Evolutionary conservation across 2,888 invertebrate genomes (phyloP), one percentile per base, ranked within the genome.

Genomic region (Melanotus villosus): DNA sequence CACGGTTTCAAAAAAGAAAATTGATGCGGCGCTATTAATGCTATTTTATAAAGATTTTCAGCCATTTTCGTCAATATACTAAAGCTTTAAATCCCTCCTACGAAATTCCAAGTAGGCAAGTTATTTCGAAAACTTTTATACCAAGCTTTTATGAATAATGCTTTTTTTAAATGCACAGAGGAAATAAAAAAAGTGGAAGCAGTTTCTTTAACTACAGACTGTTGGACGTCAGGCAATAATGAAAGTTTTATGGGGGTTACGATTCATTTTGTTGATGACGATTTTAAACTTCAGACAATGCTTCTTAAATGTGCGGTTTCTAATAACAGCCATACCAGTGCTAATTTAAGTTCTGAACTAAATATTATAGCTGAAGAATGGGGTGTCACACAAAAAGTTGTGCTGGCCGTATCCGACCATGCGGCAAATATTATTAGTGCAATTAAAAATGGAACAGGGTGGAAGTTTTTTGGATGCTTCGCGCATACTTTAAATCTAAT

Each of bases 221-320:
- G 75, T 56, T 80, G 80, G 79, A 79, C 80, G 10, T 80, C 80
- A 6, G 19, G 63, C 7, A 77, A 73, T 52, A 75, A 71, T 30
- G 79, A 80, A 54, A 76, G 68, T 66, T 79, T 70, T 66, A 66
- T 80, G 43, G 78, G 72, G 21, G 75, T 78, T 9, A 79, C 75
- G 6, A 72, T 47, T 2, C 78, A 80, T 70, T 80, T 72, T 66
- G 65, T 78, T 16, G 41, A 74, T 52, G 43, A 71, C 5, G 52
- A 76, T 56, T 80, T 77, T 74, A 32, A 73, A 68, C 9, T 77
- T 5, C 26, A 26, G 26, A 5, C 26, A 7, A 7, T 26, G 26
- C 26, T 26, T 26, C 26, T 26, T 5, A 26, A 26, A 71, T 77
- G 76, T 50, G 18, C 75, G 50, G 19, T 52, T 38, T 76, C 74